Percentiles rank a stretch among this genome's conserved stretches.
Evolutionary conservation across 2,888 invertebrate species (phyloP).

Genomic region (Metellina segmentata): DNA sequence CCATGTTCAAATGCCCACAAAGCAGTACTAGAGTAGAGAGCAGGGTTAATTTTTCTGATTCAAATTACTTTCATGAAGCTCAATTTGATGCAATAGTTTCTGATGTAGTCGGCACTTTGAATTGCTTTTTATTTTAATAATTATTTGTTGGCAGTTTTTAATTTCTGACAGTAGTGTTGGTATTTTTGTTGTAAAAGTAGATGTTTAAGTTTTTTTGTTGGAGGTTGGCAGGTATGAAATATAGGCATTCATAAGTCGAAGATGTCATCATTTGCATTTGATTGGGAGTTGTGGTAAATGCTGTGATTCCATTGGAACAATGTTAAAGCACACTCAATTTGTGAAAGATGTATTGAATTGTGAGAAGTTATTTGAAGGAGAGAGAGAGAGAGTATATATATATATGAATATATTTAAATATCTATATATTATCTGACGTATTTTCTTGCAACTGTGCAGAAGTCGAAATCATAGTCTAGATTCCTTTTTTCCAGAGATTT

Average conservation of each 20-base stretch:
- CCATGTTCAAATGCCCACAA: too few species aligned
- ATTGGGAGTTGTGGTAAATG: constrained; percentile 27
- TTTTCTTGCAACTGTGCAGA: constrained; percentile 59
- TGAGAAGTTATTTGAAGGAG: constrained; percentile 54
- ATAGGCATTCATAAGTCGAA: neutral
- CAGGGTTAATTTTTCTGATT: too few species aligned
- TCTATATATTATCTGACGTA: constrained; percentile 59
- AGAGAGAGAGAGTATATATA: constrained; percentile 64
- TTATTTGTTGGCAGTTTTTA: too few species aligned
- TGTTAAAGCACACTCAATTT: constrained; percentile 42
- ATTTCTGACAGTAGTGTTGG: too few species aligned
- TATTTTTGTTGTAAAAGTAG: too few species aligned
- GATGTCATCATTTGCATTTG: constrained; percentile 4
- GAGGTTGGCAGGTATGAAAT: too few species aligned
- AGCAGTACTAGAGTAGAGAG: too few species aligned
- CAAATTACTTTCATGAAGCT: too few species aligned
- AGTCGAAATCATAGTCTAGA: constrained; percentile 68
- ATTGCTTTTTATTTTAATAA: too few species aligned
- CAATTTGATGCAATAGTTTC: too few species aligned
- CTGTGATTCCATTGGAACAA: constrained; percentile 55
- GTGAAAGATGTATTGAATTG: constrained; percentile 50
- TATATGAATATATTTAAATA: constrained; percentile 44
- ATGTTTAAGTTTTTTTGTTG: too few species aligned
- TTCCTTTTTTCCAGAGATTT: constrained; percentile 55
- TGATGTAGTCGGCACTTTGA: too few species aligned